These are phyloP conservation scores for Magallana angulata DNA, from an alignment of 1,140 invertebrate species.

Conservation along the genomic window DNA sequence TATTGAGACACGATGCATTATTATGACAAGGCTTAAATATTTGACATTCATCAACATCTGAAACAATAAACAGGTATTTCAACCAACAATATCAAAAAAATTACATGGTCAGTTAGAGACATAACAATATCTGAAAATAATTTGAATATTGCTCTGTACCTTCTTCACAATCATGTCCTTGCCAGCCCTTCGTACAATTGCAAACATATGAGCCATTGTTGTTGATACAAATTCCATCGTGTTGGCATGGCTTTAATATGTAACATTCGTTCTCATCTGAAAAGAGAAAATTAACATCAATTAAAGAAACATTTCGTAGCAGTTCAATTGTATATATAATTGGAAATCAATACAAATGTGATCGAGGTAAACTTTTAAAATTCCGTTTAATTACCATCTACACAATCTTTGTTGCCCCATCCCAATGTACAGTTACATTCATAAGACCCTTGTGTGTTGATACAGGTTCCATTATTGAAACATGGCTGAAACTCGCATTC, in stretches of 20 bases:
- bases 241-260: constrained; percentile 33
- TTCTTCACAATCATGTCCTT: constrained; percentile 5
- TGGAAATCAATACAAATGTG: too few species aligned
- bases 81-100: too few species aligned
- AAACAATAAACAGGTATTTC: background rate
- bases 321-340: too few species aligned
- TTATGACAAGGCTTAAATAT: constrained; percentile 44
- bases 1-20: constrained; percentile 45
- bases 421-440: constrained; percentile 47
- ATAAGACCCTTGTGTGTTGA: constrained; percentile 31
- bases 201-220: constrained; percentile 23
- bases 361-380: too few species aligned
- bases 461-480: constrained; percentile 39
- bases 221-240: constrained; percentile 47
- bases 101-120: too few species aligned
- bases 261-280: constrained; percentile 45
- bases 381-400: background rate
- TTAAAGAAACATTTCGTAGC: too few species aligned
- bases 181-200: constrained; percentile 37
- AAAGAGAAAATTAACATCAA: background rate
- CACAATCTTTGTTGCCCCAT: constrained; percentile 47
- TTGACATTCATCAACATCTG: constrained; percentile 41
- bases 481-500: constrained; percentile 42
- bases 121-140: too few species aligned
- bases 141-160: background rate